phyloP scores from a whole-genome alignment of 2,797 vertebrate genomes.

The Microchirus variegatus region DNA sequence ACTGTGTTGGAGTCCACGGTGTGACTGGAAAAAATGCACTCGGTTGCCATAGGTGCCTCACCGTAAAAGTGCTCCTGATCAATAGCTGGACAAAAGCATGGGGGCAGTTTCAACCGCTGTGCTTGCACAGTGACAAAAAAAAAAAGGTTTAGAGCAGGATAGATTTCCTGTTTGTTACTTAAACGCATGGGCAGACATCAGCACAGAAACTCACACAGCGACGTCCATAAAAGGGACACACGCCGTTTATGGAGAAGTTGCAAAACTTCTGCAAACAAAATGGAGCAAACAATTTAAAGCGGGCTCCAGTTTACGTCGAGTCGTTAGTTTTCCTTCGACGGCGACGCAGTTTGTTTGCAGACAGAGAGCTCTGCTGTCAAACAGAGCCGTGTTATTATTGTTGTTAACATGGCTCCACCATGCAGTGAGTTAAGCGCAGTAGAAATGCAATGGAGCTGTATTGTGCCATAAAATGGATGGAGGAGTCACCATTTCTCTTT shows the following conservation, averaged over 20 bases:
- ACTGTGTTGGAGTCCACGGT: not conserved
- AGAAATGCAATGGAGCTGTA: slow-evolving; percentile 3
- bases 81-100: slow-evolving; percentile 23
- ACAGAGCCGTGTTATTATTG: not conserved
- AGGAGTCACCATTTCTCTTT: not conserved
- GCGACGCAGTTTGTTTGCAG: not conserved
- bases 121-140: slow-evolving; percentile 20
- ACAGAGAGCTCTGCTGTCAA: not conserved
- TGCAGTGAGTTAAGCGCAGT: slow-evolving; percentile 1
- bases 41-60: slow-evolving; percentile 7
- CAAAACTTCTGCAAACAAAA: slow-evolving; percentile 7
- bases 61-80: slow-evolving; percentile 25
- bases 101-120: slow-evolving; percentile 9
- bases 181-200: slow-evolving; percentile 9
- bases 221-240: slow-evolving; percentile 2
- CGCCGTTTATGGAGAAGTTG: not conserved
- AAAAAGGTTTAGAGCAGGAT: not conserved
- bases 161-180: not conserved
- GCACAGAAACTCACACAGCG: not conserved
- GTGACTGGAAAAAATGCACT: slow-evolving; percentile 3
- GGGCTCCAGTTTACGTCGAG: not conserved
- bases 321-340: slow-evolving; percentile 7
- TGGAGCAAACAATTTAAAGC: not conserved
- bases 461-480: too few species aligned
- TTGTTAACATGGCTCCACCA: not conserved